Evolutionary conservation across 2,888 invertebrate species (phyloP).

Genomic region (Dexiosoma caninum): DNA sequence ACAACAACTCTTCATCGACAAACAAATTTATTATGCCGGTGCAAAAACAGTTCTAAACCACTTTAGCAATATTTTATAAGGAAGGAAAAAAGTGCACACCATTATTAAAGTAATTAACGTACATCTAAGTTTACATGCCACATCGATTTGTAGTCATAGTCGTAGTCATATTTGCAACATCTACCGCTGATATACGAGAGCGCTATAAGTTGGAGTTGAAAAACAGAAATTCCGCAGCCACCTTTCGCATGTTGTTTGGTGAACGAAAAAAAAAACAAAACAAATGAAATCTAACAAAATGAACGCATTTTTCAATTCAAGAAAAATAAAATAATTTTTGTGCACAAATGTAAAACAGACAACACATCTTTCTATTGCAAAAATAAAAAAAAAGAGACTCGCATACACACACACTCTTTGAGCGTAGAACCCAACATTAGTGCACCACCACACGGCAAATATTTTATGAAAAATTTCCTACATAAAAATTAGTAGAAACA

Average conservation of each 20-base stretch:
- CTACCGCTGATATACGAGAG: neutral
- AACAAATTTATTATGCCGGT: constrained; percentile 6
- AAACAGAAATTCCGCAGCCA: constrained; percentile 25
- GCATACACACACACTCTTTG: neutral
- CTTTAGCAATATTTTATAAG: neutral
- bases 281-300: constrained; percentile 41
- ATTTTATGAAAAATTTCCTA: constrained; percentile 20
- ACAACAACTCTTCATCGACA: constrained; percentile 8
- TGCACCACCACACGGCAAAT: constrained; percentile 16
- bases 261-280: too few relatives aligned
- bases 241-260: constrained; percentile 58
- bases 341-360: constrained; percentile 26
- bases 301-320: constrained; percentile 60
- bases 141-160: constrained; percentile 36
- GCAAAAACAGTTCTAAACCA: constrained; percentile 5
- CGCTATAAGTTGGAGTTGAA: neutral
- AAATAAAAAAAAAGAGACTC: neutral
- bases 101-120: constrained; percentile 64
- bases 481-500: too few relatives aligned
- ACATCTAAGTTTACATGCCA: constrained; percentile 59
- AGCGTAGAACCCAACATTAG: constrained; percentile 26
- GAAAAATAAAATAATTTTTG: neutral
- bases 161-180: constrained; percentile 13
- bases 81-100: constrained; percentile 20
- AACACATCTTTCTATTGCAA: neutral